These are phyloP conservation scores for Zophobas morio DNA, from an alignment of 1,140 invertebrate species.

Conservation along the genomic window DNA sequence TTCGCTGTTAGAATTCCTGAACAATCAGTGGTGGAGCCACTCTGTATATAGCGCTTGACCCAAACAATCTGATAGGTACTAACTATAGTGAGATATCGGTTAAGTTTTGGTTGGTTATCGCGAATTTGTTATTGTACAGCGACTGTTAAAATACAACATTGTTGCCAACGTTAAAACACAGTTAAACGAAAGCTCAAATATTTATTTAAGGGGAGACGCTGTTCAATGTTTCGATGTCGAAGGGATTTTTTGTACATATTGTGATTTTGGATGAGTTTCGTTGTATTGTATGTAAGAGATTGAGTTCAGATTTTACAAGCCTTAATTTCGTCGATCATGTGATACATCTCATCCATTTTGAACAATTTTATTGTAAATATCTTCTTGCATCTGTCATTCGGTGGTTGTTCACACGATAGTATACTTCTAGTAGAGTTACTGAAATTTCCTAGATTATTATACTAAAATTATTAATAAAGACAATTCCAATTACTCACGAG, in stretches of 20 bases:
- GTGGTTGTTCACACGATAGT: constrained; percentile 44
- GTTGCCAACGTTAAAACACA: constrained; percentile 28
- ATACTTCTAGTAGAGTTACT: constrained; percentile 44
- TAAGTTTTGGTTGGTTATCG: constrained; percentile 22
- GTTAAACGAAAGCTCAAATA: constrained; percentile 7
- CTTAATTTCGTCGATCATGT: constrained; percentile 48
- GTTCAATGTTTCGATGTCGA: constrained; percentile 16
- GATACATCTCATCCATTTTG: constrained; percentile 33
- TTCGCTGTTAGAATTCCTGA: constrained; percentile 22
- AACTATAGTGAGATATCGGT: constrained; percentile 40
- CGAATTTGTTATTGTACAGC: constrained; percentile 41
- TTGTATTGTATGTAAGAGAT: background rate
- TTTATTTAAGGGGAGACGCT: constrained; percentile 12
- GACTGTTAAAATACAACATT: constrained; percentile 4
- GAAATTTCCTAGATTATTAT: constrained; percentile 50
- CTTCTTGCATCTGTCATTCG: constrained; percentile 43
- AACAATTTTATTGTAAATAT: constrained; percentile 42
- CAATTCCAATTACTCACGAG: background rate
- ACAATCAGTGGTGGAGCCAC: constrained; percentile 16
- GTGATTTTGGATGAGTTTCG: constrained; percentile 28
- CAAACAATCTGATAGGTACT: constrained; percentile 41
- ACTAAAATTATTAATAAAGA: constrained; percentile 42
- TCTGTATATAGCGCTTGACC: constrained; percentile 27
- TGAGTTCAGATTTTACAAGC: constrained; percentile 6
- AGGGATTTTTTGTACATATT: constrained; percentile 17